Evolutionary conservation across 30 jellyfish, hydroid and myxozoan genomes (phyloP), one percentile per base, ranked within the genome.

Genomic region (Clytia hemisphaerica): DNA sequence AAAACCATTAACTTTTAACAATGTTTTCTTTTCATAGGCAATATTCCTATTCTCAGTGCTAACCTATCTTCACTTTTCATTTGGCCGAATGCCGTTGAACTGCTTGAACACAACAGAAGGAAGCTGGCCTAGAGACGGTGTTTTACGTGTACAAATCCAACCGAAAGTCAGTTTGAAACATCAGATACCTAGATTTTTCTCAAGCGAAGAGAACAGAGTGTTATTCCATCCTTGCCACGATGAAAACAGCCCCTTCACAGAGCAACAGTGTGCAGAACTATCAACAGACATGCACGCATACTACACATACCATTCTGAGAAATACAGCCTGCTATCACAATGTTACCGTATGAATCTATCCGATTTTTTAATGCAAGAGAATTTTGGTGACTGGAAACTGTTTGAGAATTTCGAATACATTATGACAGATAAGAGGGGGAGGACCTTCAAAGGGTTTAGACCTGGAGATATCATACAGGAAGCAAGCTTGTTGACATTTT

Each of bases 71-170:
- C 95, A 85, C 46, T 85, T 70, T 76, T 74, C 95, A 25, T 85
- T 85, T 46, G 77, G 83, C 33, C 76, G 73, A 29, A 26, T 57
- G 35, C 95, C 93, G 51, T 72, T 85, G 88, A 78, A 76, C 54
- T 85, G 95, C 59, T 57, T 85, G 71, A 87, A 72, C 7, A 31
- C 67, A 63, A 36, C 67, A 42, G 46, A 61, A 34, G 76, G 74
- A 24, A 51, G 37, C 34, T 85, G 95, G 95, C 95, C 95, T 27
- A 76, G 89, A 46, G 95, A 85, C 71, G 95, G 95, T 15, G 68
- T 85, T 29, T 59, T 85, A 19, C 88, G 90, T 32, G 81, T 85
- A 15, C 95, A 85, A 47, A 72, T 85, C 31, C 10, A 58, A 14
- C 83, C 82, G 6, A 58, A 30, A 69, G 15, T 31, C 4, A 33